These are phyloP conservation scores for Drosophila nasuta DNA, from an alignment of 1,140 invertebrate species.

Conservation along the genomic window DNA sequence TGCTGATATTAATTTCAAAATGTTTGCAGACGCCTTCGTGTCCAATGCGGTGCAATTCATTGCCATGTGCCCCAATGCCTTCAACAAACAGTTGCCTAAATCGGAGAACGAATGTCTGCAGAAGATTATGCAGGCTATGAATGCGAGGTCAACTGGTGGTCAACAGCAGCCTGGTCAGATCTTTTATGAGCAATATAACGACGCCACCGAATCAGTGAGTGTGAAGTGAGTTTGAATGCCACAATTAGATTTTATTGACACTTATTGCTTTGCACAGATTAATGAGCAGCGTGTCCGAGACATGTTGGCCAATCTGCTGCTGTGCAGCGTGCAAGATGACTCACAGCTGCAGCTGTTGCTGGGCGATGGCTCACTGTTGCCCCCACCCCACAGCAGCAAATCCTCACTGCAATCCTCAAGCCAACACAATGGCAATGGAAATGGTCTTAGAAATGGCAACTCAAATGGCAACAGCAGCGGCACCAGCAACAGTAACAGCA, in stretches of 20 bases:
- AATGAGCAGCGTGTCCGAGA: conserved; percentile 51
- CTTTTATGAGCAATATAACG: conserved; percentile 23
- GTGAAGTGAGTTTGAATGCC: background rate
- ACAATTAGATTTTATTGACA: background rate
- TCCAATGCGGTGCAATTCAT: conserved; percentile 61
- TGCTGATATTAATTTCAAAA: too few species aligned
- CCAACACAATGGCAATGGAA: conserved; percentile 1
- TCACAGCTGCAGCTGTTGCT: background rate
- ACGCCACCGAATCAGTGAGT: conserved; percentile 14
- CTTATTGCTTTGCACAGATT: conserved; percentile 8
- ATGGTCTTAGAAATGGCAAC: too few species aligned
- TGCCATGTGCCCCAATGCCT: conserved; percentile 41
- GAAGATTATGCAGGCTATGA: conserved; percentile 20
- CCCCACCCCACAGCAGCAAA: background rate
- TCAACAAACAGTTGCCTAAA: conserved; percentile 30
- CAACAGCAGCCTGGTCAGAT: background rate
- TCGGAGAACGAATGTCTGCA: conserved; percentile 52
- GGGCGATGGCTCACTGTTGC: background rate
- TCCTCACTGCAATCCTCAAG: conserved; percentile 2
- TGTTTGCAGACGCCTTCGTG: conserved; percentile 30
- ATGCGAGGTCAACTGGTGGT: background rate
- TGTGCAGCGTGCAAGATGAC: conserved; percentile 30
- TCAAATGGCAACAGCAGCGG: too few species aligned
- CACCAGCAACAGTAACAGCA: too few species aligned
- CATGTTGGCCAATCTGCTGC: conserved; percentile 23